These are phyloP conservation scores for Gymnocypris eckloni DNA, from an alignment of 2,797 vertebrate genomes.

Conservation along the genomic window DNA sequence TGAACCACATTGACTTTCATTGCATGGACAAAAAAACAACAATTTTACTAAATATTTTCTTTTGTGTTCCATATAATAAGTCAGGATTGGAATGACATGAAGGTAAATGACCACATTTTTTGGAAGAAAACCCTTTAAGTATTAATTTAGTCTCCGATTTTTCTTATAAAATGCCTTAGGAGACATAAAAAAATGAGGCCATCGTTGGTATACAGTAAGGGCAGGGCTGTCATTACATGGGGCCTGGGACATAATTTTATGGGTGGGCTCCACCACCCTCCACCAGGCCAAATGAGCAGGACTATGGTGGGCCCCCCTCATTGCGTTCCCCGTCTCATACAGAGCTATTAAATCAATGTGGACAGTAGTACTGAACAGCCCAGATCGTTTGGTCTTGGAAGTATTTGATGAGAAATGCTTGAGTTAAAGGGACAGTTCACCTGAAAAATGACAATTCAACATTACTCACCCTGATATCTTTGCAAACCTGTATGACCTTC, in stretches of 20 bases:
- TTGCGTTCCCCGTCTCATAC: too few species aligned
- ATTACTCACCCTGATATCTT: background rate
- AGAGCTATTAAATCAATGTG: conserved; percentile 18
- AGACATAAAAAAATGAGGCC: background rate
- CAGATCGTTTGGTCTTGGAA: background rate
- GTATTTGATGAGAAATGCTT: background rate
- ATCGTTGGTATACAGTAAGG: background rate
- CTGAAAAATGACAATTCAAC: background rate
- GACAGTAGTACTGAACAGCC: conserved; percentile 7
- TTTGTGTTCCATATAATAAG: background rate
- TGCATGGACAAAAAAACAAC: background rate
- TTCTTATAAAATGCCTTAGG: background rate
- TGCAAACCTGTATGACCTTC: background rate
- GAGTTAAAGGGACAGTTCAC: background rate
- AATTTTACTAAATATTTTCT: background rate
- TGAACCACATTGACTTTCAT: background rate
- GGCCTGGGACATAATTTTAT: background rate
- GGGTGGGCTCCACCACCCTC: background rate
- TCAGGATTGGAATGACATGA: background rate
- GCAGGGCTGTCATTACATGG: background rate
- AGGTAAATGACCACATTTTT: background rate
- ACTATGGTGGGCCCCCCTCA: background rate
- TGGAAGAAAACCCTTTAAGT: background rate
- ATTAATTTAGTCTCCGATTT: background rate
- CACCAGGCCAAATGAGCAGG: background rate